phyloP scores from a whole-genome alignment of 2,113 vertebrate genomes.

The Indicator maculatus region DNA sequence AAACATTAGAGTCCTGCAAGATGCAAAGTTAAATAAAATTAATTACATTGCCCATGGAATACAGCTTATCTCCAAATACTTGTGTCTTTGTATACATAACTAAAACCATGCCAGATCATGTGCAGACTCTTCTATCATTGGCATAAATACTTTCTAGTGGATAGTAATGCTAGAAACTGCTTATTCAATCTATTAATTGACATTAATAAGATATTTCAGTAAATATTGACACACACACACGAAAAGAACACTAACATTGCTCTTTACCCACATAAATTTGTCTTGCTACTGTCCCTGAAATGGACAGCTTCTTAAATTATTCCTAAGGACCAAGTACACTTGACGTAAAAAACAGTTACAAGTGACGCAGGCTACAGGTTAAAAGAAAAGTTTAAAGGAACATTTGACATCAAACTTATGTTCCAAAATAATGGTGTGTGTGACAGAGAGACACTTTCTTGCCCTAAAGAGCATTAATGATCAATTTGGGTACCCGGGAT shows the following conservation, averaged over 20 bases:
- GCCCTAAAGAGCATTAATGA: not conserved
- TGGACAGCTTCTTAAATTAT: not conserved
- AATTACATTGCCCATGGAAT: not conserved
- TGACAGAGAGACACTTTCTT: not conserved
- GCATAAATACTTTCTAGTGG: not conserved
- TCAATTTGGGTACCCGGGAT: not conserved
- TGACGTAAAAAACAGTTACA: not conserved
- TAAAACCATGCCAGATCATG: not conserved
- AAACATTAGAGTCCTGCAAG: constrained; percentile 24
- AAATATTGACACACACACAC: constrained; percentile 37
- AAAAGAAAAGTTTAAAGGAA: not conserved
- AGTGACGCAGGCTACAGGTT: not conserved
- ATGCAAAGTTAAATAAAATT: constrained; percentile 6
- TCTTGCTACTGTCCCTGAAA: not conserved
- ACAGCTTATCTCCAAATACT: not conserved
- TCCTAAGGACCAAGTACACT: not conserved
- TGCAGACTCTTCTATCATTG: not conserved
- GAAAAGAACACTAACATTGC: not conserved
- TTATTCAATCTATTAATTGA: not conserved
- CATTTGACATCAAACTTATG: not conserved
- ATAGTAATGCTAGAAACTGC: not conserved
- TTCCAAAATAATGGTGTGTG: not conserved
- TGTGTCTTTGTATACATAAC: not conserved
- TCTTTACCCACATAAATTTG: not conserved
- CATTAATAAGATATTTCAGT: not conserved